phyloP scores from a whole-genome alignment of 2,113 vertebrate species.

The Salminus brasiliensis region DNA sequence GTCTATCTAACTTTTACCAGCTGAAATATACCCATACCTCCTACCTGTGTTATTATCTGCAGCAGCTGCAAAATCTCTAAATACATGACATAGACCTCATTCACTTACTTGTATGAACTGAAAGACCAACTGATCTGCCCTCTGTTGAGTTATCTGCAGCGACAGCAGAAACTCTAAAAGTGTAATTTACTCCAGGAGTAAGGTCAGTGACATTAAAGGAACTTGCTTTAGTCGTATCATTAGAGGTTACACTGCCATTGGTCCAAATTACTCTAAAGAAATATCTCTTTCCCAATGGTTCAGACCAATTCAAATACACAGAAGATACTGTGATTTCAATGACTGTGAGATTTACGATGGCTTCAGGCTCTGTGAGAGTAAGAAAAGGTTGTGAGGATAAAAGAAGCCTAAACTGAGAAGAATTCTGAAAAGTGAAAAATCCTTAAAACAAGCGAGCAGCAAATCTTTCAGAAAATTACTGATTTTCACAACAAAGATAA shows the following conservation, averaged over 20 bases:
- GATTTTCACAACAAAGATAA: too few species aligned
- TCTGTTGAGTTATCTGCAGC: background rate
- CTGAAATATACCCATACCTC: background rate
- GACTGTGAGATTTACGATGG: background rate
- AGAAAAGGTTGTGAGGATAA: background rate
- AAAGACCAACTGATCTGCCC: too few species aligned
- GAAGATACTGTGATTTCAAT: constrained; percentile 28
- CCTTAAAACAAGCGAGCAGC: too few species aligned
- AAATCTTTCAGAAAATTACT: too few species aligned
- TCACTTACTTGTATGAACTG: too few species aligned
- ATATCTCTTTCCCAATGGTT: background rate
- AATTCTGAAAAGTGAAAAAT: too few species aligned
- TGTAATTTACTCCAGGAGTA: constrained; percentile 67
- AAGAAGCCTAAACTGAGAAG: too few species aligned
- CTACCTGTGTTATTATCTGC: too few species aligned
- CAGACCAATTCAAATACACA: constrained; percentile 27
- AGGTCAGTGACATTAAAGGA: constrained; percentile 16
- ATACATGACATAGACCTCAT: too few species aligned
- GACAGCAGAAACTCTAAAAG: constrained; percentile 16
- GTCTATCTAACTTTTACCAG: constrained; percentile 74
- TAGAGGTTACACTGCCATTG: rapidly evolving
- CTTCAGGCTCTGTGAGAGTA: constrained; percentile 30
- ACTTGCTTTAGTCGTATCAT: background rate
- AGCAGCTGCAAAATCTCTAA: too few species aligned
- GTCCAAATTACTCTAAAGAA: background rate